These are phyloP conservation scores for Serrognathus titanus DNA, from an alignment of 2,888 invertebrate genomes.

Conservation along the genomic window DNA sequence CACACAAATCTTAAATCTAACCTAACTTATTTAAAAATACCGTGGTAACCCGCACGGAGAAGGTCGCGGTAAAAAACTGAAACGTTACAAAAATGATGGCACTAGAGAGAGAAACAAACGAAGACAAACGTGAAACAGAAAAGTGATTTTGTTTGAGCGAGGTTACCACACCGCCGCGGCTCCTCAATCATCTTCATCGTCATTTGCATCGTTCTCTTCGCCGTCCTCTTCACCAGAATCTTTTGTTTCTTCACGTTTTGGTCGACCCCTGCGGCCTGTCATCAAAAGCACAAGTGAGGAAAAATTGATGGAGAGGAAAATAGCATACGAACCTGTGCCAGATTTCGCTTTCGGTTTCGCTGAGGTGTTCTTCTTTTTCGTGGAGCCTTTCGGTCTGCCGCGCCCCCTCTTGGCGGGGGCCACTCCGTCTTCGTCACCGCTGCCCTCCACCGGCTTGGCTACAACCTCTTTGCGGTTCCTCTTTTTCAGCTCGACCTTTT, in stretches of 20 bases:
- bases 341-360: slow-evolving; percentile 46
- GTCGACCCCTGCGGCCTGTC: slow-evolving; percentile 46
- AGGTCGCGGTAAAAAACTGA: not conserved
- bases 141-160: not conserved
- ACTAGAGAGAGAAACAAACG: not conserved
- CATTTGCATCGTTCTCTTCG: slow-evolving; percentile 44
- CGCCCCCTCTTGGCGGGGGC: slow-evolving; percentile 54
- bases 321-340: slow-evolving; percentile 16
- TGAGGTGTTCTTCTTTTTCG: slow-evolving; percentile 48
- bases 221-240: slow-evolving; percentile 48
- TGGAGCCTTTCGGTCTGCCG: slow-evolving; percentile 56
- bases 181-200: slow-evolving; percentile 41
- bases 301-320: not conserved
- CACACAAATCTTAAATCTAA: not conserved
- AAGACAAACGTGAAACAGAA: not conserved
- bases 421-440: slow-evolving; percentile 31
- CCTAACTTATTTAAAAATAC: not conserved
- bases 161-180: not conserved
- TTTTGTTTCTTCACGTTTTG: slow-evolving; percentile 46
- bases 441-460: slow-evolving; percentile 31
- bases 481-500: slow-evolving; percentile 27
- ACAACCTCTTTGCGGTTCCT: slow-evolving; percentile 20
- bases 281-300: not conserved
- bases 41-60: not conserved
- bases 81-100: not conserved